Percentiles rank a stretch among this genome's conserved stretches.
phyloP scores from a whole-genome alignment of 30 jellyfish, hydroid and myxozoan genomes.

The Hydractinia echinata region DNA sequence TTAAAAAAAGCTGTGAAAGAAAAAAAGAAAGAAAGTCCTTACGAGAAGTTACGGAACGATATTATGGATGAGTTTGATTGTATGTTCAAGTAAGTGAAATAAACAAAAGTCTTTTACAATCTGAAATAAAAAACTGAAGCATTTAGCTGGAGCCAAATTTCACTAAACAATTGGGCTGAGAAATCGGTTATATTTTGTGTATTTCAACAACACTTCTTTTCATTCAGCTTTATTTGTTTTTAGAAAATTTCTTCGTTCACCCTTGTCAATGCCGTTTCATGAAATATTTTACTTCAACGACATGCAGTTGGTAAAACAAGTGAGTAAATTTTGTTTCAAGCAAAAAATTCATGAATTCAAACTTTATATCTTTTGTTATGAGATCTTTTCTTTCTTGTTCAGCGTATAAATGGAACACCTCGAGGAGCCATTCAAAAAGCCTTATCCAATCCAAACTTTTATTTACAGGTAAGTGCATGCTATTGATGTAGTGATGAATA shows the following conservation, averaged over 20 bases:
- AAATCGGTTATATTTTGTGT: background rate
- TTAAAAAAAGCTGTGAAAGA: constrained; percentile 76
- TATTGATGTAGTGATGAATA: no score
- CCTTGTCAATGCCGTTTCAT: constrained; percentile 64
- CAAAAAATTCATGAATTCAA: background rate
- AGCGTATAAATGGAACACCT: constrained; percentile 79
- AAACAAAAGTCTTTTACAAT: background rate
- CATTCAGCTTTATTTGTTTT: background rate
- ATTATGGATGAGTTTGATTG: constrained; percentile 50
- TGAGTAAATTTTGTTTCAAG: constrained; percentile 14
- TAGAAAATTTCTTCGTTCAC: constrained; percentile 63
- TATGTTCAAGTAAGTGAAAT: constrained; percentile 50
- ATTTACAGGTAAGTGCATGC: constrained; percentile 44
- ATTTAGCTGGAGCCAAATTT: background rate
- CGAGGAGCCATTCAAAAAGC: constrained; percentile 72
- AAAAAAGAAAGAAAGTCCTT: constrained; percentile 59
- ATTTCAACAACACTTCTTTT: background rate
- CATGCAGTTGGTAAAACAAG: constrained; percentile 41
- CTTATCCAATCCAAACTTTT: constrained; percentile 44
- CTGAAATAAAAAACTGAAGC: background rate
- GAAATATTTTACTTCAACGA: constrained; percentile 64
- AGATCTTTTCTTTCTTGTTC: background rate
- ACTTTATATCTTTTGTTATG: background rate
- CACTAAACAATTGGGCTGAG: background rate
- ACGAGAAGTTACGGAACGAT: constrained; percentile 64